Base-by-base conservation (phyloP, 2,888 invertebrate genomes). In the Chrysopilus asiliformis region DNA sequence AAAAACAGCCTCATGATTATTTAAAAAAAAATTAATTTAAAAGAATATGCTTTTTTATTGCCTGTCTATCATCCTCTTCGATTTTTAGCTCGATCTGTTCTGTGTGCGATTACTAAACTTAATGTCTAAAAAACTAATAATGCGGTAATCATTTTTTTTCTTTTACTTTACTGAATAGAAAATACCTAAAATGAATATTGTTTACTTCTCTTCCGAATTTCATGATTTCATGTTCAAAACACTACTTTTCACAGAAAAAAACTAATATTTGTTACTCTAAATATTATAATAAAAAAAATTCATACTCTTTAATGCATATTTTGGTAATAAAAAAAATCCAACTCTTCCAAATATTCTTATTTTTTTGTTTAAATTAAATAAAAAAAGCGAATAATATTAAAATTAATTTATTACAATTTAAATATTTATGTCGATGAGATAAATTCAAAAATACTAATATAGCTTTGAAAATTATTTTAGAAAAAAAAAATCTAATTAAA, bases 401-500 rank as follows among this genome's bases (percentile, higher is more conserved):
- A n/a, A n/a, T n/a, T n/a, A n/a, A n/a, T n/a, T n/a, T n/a, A n/a
- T n/a, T n/a, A n/a, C n/a, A n/a, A n/a, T n/a, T n/a, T n/a, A n/a
- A n/a, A n/a, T n/a, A n/a, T n/a, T 24, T 29, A 29, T 36, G 36
- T 17, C 22, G 20, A 36, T 36, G 30, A 36, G 36, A 36, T 36
- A 24, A 35, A 36, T 36, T 36, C 36, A 36, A 30, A 22, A 32
- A 32, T 29, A 29, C 19, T 28, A 34, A 29, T 18, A 33, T 35
- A 35, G 28, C 17, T 29, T 29, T 29, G 13, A 13, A 16, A 29
- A 29, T 12, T 10, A 13, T 14, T 5, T 29, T 28, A 10, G 9
- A 8, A 26, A 29, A 29, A 35, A n/a, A n/a, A n/a, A n/a, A n/a
- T n/a, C n/a, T n/a, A n/a, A n/a, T n/a, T n/a, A n/a, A n/a, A n/a